phyloP scores from a whole-genome alignment of 2,797 vertebrate species.

The Bryconaethiops microstoma region DNA sequence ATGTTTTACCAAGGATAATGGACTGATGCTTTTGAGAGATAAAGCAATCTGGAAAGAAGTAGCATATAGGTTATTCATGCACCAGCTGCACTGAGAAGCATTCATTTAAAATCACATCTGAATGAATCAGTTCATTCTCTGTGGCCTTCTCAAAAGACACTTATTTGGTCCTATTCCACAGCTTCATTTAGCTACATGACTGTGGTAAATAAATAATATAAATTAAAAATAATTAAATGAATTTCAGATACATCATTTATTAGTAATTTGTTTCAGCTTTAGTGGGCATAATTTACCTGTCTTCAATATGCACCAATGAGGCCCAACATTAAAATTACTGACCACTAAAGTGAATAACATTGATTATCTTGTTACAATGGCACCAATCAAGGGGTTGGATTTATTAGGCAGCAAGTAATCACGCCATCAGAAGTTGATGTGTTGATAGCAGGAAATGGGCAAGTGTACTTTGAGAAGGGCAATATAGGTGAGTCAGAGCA shows the following conservation, averaged over 20 bases:
- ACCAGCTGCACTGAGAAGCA: neutral
- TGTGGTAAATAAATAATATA: neutral
- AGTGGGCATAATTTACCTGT: no score
- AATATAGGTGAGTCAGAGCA: no score
- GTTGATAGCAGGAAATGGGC: no score
- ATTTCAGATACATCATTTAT: neutral
- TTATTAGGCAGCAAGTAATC: no score
- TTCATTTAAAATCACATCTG: neutral
- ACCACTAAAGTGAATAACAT: no score
- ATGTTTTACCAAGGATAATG: neutral
- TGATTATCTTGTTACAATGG: no score
- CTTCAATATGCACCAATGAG: no score
- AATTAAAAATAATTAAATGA: neutral
- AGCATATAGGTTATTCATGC: neutral
- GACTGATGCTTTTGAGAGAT: neutral
- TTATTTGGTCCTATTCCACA: neutral
- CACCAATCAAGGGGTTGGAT: no score
- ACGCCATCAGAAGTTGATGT: no score
- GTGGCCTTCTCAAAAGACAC: neutral
- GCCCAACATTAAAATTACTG: no score
- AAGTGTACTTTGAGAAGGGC: no score
- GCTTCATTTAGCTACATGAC: neutral
- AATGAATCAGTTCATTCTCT: neutral
- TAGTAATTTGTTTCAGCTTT: neutral
- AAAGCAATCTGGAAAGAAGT: neutral